Base-by-base conservation (phyloP, 2,113 vertebrate genomes). In the Delphinus delphis region DNA sequence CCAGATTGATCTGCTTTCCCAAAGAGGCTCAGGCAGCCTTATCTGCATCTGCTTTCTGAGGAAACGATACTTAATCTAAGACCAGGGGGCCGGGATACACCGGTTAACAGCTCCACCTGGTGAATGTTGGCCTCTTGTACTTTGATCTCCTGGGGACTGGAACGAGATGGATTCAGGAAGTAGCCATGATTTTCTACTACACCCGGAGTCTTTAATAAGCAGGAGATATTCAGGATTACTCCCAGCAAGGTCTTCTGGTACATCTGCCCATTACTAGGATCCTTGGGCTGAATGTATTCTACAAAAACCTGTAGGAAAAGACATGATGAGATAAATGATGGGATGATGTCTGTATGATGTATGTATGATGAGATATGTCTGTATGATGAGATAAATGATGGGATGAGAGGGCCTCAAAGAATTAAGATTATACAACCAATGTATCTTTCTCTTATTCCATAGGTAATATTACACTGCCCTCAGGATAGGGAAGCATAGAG, bases 101-200 rank as follows among this genome's bases (percentile, higher is more conserved):
- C 12, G 18, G 76, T 44, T 95, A 88, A 74, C 10, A 88, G 77
- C 63, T 98, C 95, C 86, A 99, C 99, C 99, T 99, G 99, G 96
- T 99, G 99, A 96, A 99, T 99, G 98, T 99, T 99, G 97, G 99
- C 99, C 96, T 99, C 99, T 96, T 99, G 99, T 77, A 99, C 99
- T 98, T 99, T 99, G 96, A 99, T 99, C 98, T 99, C 99, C 89
- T 99, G 99, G 2, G 99, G 99, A 87, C 99, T 99, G 97, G 99
- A 99, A 25, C 99, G 99, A 47, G 99, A 99, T 5, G 99, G 99
- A 96, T 99, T 99, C 97, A 99, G 98, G 95, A 99, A 99, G 97
- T 99, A 99, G 44, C 99, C 98, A 1, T 99, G 99, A 90, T 99
- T 99, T 98, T 99, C 99, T 96, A 99, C 99, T 5, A 99, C 99